A percentile compares a stretch with the other conserved stretches of the same genome.
phyloP scores from a whole-genome alignment of 2,888 invertebrate genomes.

The Camptogramma bilineatum region DNA sequence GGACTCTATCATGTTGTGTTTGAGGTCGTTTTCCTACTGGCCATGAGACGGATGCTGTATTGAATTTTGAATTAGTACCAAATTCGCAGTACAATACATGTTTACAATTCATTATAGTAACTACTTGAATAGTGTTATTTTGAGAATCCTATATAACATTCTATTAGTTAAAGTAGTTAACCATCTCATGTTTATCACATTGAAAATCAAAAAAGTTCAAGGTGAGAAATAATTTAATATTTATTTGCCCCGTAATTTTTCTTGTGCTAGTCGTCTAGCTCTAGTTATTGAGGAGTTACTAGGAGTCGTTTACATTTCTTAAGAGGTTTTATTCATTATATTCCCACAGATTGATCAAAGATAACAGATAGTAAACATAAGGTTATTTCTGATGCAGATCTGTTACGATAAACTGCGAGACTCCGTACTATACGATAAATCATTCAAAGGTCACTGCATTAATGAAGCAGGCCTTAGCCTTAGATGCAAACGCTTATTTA shows the following conservation, averaged over 20 bases:
- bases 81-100: constrained; percentile 18
- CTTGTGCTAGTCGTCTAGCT: too few relatives aligned
- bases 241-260: too few relatives aligned
- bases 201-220: too few relatives aligned
- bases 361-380: constrained; percentile 11
- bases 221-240: too few relatives aligned
- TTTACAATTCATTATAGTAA: constrained; percentile 5
- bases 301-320: too few relatives aligned
- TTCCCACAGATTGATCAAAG: constrained; percentile 5
- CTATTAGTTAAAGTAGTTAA: neutral
- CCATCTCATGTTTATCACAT: too few relatives aligned
- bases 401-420: constrained; percentile 8
- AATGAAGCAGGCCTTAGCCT: constrained; percentile 6
- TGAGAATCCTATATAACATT: neutral
- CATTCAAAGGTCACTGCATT: constrained; percentile 21
- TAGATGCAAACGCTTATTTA: constrained; percentile 7
- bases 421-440: constrained; percentile 19
- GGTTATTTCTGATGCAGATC: constrained; percentile 12
- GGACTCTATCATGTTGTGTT: constrained; percentile 17
- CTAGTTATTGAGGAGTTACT: too few relatives aligned
- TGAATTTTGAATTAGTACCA: constrained; percentile 27
- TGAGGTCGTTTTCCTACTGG: constrained; percentile 29
- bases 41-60: constrained; percentile 25
- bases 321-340: neutral
- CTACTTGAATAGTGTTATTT: neutral